phyloP scores from a whole-genome alignment of 2,797 vertebrate species.

The Gambusia yucatana region DNA sequence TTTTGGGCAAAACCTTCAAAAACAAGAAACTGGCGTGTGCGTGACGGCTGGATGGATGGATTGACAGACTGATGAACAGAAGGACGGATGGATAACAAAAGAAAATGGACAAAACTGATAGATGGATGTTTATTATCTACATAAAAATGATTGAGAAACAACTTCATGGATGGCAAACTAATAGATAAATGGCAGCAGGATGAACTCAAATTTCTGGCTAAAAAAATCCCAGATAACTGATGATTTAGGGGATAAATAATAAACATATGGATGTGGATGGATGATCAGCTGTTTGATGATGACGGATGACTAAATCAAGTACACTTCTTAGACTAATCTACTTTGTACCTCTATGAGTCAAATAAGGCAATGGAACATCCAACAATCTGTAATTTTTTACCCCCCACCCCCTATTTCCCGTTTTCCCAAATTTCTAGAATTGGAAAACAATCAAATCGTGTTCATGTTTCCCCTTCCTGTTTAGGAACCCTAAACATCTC shows the following conservation, averaged over 20 bases:
- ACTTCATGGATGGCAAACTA: not conserved
- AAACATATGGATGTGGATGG: not conserved
- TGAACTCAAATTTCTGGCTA: not conserved
- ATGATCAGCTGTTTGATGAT: not conserved
- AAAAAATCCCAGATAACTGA: not conserved
- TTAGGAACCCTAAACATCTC: slow-evolving; percentile 34
- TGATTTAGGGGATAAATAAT: not conserved
- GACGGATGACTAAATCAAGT: not conserved
- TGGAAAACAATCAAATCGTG: not conserved
- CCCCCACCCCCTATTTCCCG: not conserved
- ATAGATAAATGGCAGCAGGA: not conserved
- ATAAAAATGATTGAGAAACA: not conserved
- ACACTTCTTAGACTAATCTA: not conserved
- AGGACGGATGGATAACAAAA: not conserved
- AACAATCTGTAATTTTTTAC: not conserved
- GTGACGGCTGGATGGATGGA: not conserved
- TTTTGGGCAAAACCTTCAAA: not conserved
- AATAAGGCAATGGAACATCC: not conserved
- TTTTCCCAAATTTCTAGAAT: not conserved
- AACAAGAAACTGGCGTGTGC: not conserved
- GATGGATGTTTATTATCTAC: not conserved
- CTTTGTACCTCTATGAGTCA: not conserved
- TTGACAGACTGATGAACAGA: not conserved
- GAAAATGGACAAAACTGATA: not conserved
- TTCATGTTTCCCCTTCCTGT: not conserved